A percentile compares a stretch with the other conserved stretches of the same genome.
Evolutionary conservation across 2,888 invertebrate species (phyloP).

Genomic region (Cylloceria caligata): DNA sequence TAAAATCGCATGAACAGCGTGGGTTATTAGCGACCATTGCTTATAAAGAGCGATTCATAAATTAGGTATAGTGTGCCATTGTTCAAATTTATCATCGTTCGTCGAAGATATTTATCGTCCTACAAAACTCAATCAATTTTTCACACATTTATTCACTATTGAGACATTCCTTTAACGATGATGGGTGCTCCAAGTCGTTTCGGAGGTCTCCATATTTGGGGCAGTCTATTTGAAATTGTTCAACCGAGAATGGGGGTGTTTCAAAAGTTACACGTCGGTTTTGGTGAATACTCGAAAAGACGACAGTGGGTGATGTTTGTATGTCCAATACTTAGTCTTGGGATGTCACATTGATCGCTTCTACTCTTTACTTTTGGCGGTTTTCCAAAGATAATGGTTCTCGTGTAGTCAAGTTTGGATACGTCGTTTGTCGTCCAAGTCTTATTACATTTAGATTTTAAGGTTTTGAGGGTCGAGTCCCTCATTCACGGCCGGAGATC

Average conservation of each 20-base stretch:
- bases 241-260: background rate
- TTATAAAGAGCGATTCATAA: too few species aligned
- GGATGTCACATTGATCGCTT: slow-evolving; percentile 12
- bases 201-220: background rate
- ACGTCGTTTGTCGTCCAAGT: background rate
- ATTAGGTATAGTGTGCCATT: too few species aligned
- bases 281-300: background rate
- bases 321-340: slow-evolving; percentile 20
- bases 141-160: background rate
- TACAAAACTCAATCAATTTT: background rate
- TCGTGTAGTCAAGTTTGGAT: background rate
- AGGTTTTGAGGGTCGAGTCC: background rate
- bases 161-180: background rate
- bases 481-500: background rate
- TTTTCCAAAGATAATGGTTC: background rate
- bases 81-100: background rate
- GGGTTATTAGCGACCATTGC: too few species aligned
- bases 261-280: background rate
- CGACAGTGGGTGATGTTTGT: slow-evolving; percentile 2
- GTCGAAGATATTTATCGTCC: background rate
- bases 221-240: background rate
- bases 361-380: background rate
- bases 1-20: too few species aligned
- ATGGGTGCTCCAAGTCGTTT: background rate
- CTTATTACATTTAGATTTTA: background rate